These are phyloP conservation scores for Isichthys henryi DNA, from an alignment of 2,113 vertebrate species.

Conservation along the genomic window DNA sequence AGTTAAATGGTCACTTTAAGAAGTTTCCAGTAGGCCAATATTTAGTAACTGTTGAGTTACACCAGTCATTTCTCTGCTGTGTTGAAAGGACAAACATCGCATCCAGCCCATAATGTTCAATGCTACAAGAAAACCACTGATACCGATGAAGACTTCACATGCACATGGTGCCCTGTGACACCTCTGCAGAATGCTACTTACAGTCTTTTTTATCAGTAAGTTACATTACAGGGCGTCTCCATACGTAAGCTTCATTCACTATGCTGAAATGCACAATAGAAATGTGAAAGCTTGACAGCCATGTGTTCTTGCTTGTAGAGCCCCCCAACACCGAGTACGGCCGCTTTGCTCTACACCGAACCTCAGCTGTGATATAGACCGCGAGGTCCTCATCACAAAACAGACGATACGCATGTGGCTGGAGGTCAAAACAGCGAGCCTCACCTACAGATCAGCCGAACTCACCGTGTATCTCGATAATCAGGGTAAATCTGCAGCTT, in stretches of 20 bases:
- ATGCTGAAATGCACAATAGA: background rate
- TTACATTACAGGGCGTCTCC: background rate
- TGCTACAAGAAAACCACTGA: slow-evolving; percentile 46
- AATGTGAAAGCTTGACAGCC: background rate
- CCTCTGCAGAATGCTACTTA: slow-evolving; percentile 26
- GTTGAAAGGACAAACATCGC: slow-evolving; percentile 35
- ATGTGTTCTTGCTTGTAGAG: background rate
- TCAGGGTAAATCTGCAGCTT: slow-evolving; percentile 36
- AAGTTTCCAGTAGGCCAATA: background rate
- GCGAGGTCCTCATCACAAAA: background rate
- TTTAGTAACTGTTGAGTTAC: background rate
- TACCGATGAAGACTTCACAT: slow-evolving; percentile 28
- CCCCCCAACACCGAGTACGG: too few species aligned
- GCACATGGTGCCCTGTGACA: slow-evolving; percentile 47
- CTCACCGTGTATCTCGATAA: slow-evolving; percentile 22
- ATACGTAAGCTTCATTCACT: too few species aligned
- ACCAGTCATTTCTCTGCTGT: background rate
- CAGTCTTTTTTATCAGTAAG: slow-evolving; percentile 45
- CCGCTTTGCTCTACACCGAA: too few species aligned
- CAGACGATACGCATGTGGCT: slow-evolving; percentile 33
- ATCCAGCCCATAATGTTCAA: slow-evolving; percentile 36
- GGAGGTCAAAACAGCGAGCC: slow-evolving; percentile 23
- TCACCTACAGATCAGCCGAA: slow-evolving; percentile 36
- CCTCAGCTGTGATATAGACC: accelerated
- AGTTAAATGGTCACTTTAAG: background rate